phyloP scores from a whole-genome alignment of 2,888 invertebrate genomes.

The Baccha elongata region DNA sequence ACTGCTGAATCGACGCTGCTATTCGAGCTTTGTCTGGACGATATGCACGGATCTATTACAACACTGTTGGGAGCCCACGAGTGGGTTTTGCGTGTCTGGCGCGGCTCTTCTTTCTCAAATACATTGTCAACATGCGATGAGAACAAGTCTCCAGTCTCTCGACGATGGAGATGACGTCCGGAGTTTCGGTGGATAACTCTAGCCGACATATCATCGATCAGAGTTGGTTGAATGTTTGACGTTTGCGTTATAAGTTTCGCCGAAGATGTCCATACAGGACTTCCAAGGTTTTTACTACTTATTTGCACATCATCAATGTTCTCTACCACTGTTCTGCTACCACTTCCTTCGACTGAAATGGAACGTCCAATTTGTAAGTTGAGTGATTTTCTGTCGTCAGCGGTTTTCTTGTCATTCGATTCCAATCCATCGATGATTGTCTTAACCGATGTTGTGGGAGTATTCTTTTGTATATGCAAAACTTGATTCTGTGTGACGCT shows the following conservation, averaged over 20 bases:
- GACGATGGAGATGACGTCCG: slow-evolving; percentile 53
- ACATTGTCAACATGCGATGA: slow-evolving; percentile 88
- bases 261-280: slow-evolving; percentile 81
- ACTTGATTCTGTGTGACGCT: slow-evolving; percentile 96
- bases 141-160: slow-evolving; percentile 85
- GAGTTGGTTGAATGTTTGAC: slow-evolving; percentile 75
- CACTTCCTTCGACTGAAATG: slow-evolving; percentile 50
- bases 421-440: slow-evolving; percentile 90
- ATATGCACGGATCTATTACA: slow-evolving; percentile 62
- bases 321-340: slow-evolving; percentile 8
- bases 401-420: slow-evolving; percentile 82
- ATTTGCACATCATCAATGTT: slow-evolving; percentile 50
- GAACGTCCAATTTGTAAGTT: slow-evolving; percentile 76
- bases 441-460: slow-evolving; percentile 84
- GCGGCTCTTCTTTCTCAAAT: slow-evolving; percentile 86
- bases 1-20: slow-evolving; percentile 81
- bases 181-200: slow-evolving; percentile 51
- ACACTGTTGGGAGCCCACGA: slow-evolving; percentile 80
- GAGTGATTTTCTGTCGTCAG: slow-evolving; percentile 75
- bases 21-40: slow-evolving; percentile 74
- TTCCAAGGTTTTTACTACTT: slow-evolving; percentile 72
- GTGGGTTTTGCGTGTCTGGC: slow-evolving; percentile 78
- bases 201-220: slow-evolving; percentile 35
- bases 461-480: slow-evolving; percentile 88
- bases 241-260: slow-evolving; percentile 81